A percentile compares a stretch with the other conserved stretches of the same genome.
phyloP scores from a whole-genome alignment of 2,888 invertebrate genomes.

The Ichneumoninae sp. region DNA sequence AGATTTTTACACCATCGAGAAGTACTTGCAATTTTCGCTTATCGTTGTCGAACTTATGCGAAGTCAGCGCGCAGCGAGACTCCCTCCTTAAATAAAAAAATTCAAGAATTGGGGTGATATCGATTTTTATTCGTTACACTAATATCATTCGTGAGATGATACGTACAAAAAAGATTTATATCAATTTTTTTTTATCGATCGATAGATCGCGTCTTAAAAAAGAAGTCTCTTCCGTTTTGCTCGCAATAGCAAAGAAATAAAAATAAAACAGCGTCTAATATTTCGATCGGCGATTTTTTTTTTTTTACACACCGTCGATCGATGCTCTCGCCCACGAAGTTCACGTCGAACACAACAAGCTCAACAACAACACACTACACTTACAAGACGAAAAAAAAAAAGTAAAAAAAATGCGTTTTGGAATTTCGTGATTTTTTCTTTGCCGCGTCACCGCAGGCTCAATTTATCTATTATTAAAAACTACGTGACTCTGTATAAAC shows the following conservation, averaged over 20 bases:
- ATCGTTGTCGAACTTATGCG: too few relatives aligned
- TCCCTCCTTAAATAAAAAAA: too few relatives aligned
- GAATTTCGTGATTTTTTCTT: constrained; percentile 32
- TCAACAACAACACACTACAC: constrained; percentile 11
- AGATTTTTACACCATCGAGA: too few relatives aligned
- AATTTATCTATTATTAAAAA: constrained; percentile 33
- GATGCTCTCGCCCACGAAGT: neutral
- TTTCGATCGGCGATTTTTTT: constrained; percentile 3
- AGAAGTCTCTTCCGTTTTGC: constrained; percentile 11
- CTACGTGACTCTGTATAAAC: constrained; percentile 42
- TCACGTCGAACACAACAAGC: constrained; percentile 30
- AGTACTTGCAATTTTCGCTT: too few relatives aligned
- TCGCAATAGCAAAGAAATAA: constrained; percentile 18
- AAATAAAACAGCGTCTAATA: constrained; percentile 14
- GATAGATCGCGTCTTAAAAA: constrained; percentile 17
- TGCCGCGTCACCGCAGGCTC: constrained; percentile 6
- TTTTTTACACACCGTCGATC: neutral
- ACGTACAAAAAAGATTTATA: constrained; percentile 60
- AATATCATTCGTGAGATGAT: constrained; percentile 49
- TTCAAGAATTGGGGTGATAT: constrained; percentile 19
- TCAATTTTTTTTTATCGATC: neutral
- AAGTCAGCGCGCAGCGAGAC: too few relatives aligned
- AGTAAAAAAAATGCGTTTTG: constrained; percentile 17
- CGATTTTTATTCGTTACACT: constrained; percentile 50
- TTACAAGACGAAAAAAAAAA: neutral